These are phyloP conservation scores for Aphelocoma coerulescens DNA, from an alignment of 2,113 vertebrate species.

Conservation along the genomic window DNA sequence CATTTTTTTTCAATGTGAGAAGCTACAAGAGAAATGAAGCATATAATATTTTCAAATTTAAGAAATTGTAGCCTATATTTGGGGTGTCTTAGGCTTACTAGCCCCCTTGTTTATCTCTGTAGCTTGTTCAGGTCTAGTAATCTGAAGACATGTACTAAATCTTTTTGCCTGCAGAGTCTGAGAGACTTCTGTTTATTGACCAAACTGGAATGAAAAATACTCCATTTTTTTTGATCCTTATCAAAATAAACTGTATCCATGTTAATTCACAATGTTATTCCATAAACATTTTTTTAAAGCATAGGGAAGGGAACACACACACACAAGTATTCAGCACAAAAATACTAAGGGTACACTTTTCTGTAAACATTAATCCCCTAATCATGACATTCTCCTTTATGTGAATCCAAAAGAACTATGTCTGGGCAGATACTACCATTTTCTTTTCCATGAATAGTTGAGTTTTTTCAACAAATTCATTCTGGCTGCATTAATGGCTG, in stretches of 20 bases:
- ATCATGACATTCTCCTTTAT: conserved; percentile 3
- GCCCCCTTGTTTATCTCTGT: not conserved
- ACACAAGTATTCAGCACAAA: not conserved
- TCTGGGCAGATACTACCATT: conserved; percentile 20
- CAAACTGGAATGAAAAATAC: not conserved
- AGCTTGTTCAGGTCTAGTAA: not conserved
- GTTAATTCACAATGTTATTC: conserved; percentile 2
- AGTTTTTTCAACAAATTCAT: not conserved
- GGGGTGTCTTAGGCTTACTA: not conserved
- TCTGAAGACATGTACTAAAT: not conserved
- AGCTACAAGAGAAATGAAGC: not conserved
- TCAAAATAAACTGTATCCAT: conserved; percentile 7
- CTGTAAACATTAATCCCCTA: not conserved
- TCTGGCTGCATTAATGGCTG: conserved; percentile 1
- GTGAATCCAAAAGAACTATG: not conserved
- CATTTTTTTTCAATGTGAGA: not conserved
- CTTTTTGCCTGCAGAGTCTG: not conserved
- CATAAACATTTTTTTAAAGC: not conserved
- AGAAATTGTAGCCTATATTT: not conserved
- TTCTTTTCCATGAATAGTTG: conserved; percentile 3
- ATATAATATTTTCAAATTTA: not conserved
- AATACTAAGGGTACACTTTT: not conserved
- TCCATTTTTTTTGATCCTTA: not conserved
- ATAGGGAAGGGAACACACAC: not conserved
- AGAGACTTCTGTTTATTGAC: not conserved